Conservation (phyloP, 1,140 invertebrate genomes). For the Radopholus similis region DNA sequence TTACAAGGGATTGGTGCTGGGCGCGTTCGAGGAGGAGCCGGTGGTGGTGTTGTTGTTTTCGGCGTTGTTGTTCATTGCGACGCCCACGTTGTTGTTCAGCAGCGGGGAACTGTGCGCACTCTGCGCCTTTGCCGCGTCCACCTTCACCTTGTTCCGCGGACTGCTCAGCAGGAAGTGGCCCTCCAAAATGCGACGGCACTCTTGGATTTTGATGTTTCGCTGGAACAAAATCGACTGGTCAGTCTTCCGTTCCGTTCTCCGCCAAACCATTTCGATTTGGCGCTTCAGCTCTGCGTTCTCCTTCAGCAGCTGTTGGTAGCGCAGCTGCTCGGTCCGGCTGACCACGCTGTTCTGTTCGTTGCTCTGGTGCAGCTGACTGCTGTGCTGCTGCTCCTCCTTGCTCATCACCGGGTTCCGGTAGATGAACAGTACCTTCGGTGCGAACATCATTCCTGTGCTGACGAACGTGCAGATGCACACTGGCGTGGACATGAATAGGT, state of each 20-base stretch:
- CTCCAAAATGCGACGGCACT: slow-evolving; percentile 16
- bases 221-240: too few relatives aligned
- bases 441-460: slow-evolving; percentile 68
- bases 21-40: neutral
- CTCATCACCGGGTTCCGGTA: slow-evolving; percentile 41
- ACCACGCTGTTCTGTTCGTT: slow-evolving; percentile 68
- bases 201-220: slow-evolving; percentile 19
- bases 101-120: neutral
- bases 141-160: neutral
- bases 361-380: slow-evolving; percentile 64
- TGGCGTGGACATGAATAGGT: slow-evolving; percentile 4
- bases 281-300: slow-evolving; percentile 94
- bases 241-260: slow-evolving; percentile 41
- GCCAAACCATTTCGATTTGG: slow-evolving; percentile 86
- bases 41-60: neutral
- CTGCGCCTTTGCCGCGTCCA: neutral
- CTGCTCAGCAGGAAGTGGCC: slow-evolving; percentile 4
- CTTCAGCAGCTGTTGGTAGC: slow-evolving; percentile 81
- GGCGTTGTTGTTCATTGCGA: neutral
- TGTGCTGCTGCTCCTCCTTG: slow-evolving; percentile 62
- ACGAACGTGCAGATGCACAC: slow-evolving; percentile 49
- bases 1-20: slow-evolving; percentile 1
- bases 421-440: slow-evolving; percentile 54
- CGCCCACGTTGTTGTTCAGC: neutral
- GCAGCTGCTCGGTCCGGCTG: slow-evolving; percentile 73